Conservation (phyloP, 2,888 invertebrate genomes). For the Troides aeacus region DNA sequence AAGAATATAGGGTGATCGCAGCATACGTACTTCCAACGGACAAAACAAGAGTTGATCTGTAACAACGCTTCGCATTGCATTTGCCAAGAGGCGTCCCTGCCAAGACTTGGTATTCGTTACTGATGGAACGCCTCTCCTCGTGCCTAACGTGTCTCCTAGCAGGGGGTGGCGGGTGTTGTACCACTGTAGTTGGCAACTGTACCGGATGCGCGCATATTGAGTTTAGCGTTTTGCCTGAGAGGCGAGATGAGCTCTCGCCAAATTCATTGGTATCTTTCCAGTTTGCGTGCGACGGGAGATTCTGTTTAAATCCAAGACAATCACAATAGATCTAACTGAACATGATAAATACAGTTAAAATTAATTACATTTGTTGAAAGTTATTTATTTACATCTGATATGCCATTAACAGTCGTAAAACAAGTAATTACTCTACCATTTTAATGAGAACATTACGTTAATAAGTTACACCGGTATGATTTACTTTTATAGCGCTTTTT, state of each 20-base stretch:
- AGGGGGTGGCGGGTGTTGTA: constrained; percentile 33
- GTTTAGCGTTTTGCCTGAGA: constrained; percentile 68
- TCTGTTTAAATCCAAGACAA: constrained; percentile 28
- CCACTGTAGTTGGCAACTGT: constrained; percentile 62
- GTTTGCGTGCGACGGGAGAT: constrained; percentile 41
- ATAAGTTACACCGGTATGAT: too few species aligned
- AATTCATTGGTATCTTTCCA: constrained; percentile 63
- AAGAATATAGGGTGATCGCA: constrained; percentile 49
- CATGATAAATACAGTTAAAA: not conserved
- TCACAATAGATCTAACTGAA: constrained; percentile 2
- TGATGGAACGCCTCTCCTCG: constrained; percentile 40
- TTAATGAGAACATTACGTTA: too few species aligned
- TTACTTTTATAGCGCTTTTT: too few species aligned
- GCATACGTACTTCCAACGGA: constrained; percentile 47
- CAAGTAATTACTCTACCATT: too few species aligned
- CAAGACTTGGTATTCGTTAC: constrained; percentile 61
- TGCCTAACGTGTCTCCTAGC: constrained; percentile 38
- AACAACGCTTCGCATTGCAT: constrained; percentile 46
- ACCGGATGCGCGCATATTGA: constrained; percentile 66
- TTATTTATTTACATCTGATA: too few species aligned
- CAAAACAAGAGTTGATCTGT: constrained; percentile 51
- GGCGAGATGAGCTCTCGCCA: constrained; percentile 52
- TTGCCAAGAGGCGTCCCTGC: constrained; percentile 66
- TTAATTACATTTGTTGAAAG: too few species aligned
- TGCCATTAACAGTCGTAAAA: too few species aligned